Evolutionary conservation across 1,140 invertebrate species (phyloP).

Genomic region (Leptopilina clavipes): DNA sequence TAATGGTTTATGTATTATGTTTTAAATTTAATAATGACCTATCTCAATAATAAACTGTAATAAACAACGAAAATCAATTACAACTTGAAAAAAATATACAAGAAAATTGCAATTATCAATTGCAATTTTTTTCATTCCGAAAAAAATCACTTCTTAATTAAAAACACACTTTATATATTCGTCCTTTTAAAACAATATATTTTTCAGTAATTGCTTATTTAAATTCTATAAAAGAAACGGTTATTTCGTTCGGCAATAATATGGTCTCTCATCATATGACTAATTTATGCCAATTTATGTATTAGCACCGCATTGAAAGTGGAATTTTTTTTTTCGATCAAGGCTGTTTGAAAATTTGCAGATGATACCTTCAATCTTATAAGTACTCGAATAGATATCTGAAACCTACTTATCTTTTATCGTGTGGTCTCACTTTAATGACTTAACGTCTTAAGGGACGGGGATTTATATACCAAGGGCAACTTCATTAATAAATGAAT

Average conservation of each 20-base stretch:
- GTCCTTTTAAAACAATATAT: neutral
- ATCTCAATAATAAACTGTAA: neutral
- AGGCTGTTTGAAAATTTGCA: neutral
- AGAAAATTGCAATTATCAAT: neutral
- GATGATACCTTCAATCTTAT: neutral
- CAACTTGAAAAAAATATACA: neutral
- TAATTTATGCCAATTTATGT: neutral
- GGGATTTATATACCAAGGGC: neutral
- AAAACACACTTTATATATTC: neutral
- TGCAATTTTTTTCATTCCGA: neutral
- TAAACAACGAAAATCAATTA: neutral
- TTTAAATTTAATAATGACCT: neutral
- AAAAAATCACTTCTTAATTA: neutral
- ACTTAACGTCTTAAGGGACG: neutral
- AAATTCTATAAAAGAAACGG: neutral
- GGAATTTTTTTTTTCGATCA: neutral
- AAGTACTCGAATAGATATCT: neutral
- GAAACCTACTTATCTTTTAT: conserved; percentile 5
- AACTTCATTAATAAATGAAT: conserved; percentile 31
- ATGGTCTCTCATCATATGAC: neutral
- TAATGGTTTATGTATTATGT: conserved; percentile 11
- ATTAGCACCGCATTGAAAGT: neutral
- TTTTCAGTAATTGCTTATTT: neutral
- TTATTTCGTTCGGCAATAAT: neutral
- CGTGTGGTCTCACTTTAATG: neutral